These are phyloP conservation scores for Yponomeuta plumbellus DNA, from an alignment of 2,888 invertebrate genomes.

Conservation along the genomic window DNA sequence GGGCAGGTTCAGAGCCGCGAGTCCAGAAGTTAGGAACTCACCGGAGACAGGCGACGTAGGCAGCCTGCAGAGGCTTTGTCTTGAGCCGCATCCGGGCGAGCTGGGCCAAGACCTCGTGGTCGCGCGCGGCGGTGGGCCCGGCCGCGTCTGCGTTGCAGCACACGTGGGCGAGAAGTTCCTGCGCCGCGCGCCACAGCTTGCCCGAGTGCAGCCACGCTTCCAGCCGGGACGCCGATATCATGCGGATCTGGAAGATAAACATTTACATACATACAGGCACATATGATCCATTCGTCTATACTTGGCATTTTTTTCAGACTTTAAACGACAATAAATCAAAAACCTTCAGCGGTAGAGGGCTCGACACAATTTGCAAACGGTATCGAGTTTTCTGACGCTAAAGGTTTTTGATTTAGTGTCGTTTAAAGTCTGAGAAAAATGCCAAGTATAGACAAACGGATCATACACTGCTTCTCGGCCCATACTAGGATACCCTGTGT, in stretches of 20 bases:
- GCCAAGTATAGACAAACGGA: too few species aligned
- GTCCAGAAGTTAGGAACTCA: conserved; percentile 89
- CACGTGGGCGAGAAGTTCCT: conserved; percentile 92
- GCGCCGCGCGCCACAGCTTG: conserved; percentile 93
- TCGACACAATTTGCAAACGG: too few species aligned
- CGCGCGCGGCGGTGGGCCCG: conserved; percentile 77
- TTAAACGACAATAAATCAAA: too few species aligned
- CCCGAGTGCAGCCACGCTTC: conserved; percentile 98
- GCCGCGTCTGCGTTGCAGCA: conserved; percentile 89
- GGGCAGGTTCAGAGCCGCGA: conserved; percentile 87
- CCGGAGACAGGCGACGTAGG: conserved; percentile 90
- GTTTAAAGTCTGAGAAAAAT: too few species aligned
- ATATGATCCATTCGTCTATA: too few species aligned
- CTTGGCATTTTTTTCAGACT: too few species aligned
- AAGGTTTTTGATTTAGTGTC: too few species aligned
- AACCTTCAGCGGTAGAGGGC: too few species aligned
- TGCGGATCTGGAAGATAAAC: conserved; percentile 75
- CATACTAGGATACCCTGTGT: too few species aligned
- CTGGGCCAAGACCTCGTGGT: conserved; percentile 87
- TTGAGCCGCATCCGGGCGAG: conserved; percentile 94
- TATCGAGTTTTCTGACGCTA: too few species aligned
- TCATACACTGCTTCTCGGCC: too few species aligned
- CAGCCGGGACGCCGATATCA: conserved; percentile 85
- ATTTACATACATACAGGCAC: too few species aligned
- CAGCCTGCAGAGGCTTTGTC: conserved; percentile 93